Evolutionary conservation across 2,113 vertebrate species (phyloP), one percentile per base, ranked within the genome.

Genomic region (Paradoxurus hermaphroditus): DNA sequence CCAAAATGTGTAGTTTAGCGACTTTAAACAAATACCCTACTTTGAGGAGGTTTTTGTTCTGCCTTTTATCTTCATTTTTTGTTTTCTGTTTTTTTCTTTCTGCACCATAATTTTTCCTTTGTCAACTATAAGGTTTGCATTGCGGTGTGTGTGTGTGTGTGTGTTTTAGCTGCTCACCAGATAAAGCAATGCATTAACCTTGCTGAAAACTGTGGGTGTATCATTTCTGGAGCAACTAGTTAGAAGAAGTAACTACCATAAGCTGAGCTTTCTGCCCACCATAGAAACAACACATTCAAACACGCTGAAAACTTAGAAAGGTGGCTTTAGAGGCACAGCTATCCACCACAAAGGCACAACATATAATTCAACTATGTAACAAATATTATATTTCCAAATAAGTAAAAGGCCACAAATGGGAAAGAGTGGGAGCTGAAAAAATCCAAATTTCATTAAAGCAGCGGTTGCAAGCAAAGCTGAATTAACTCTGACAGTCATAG

Each of bases 401-500:
- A 93, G 77, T 49, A 79, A 96, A 92, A 96, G 72, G 49, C 73
- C 92, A n/a, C 39, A 79, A 91, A 23, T 53, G 34, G 89, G 78
- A 86, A 96, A 90, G 53, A 95, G 27, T 36, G 59, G 84, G 62
- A 97, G 34, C 72, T 23, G 12, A 49, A 86, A 93, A 87, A 83
- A 77, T 81, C 49, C 51, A 90, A 75, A 87, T 95, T 94, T 95
- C 87, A 92, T 92, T 83, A 93, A 96, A 96, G 87, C 53, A 92
- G 59, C 36, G 51, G 56, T 89, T 96, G 86, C 63, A 65, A 95
- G 90, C 49, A 70, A 92, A 97, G 84, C 53, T 53, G 68, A 89
- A 93, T 95, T 94, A 93, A 73, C 86, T 90, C 51, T 93, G 86
- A 97, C 90, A 96, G 95, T 91, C 56, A 49, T 29, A 70, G 90